These are phyloP conservation scores for Zaprionus taronus DNA, from an alignment of 1,140 invertebrate species.

Conservation along the genomic window DNA sequence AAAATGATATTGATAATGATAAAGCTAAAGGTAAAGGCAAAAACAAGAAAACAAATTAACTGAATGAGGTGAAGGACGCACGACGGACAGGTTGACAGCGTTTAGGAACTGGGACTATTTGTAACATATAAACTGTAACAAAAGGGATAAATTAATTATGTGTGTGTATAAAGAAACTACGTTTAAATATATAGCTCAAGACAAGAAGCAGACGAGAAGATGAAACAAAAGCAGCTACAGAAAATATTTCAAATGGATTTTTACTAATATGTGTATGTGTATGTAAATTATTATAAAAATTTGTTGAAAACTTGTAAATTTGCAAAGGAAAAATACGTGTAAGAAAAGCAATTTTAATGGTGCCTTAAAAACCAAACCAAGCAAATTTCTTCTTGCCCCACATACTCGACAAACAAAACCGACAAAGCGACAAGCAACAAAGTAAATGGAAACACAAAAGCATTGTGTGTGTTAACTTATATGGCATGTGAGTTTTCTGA, in stretches of 20 bases:
- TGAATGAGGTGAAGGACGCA: conserved; percentile 9
- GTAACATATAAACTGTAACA: conserved; percentile 56
- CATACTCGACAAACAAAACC: conserved; percentile 30
- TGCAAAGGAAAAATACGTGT: conserved; percentile 84
- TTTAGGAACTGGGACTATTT: conserved; percentile 69
- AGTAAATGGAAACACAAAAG: conserved; percentile 29
- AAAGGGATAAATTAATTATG: conserved; percentile 76
- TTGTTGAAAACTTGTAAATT: conserved; percentile 83
- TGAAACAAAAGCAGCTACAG: conserved; percentile 43
- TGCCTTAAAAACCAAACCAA: conserved; percentile 84
- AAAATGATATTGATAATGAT: conserved; percentile 45
- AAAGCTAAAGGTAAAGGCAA: conserved; percentile 9
- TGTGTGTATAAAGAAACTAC: conserved; percentile 63
- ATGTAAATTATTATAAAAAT: conserved; percentile 59
- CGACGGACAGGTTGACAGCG: conserved; percentile 65
- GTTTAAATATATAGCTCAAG: conserved; percentile 59
- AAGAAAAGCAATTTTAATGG: conserved; percentile 85
- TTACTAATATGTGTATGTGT: conserved; percentile 53
- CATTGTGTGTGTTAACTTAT: conserved; percentile 29
- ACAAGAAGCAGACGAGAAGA: conserved; percentile 50
- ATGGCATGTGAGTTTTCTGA: conserved; percentile 71
- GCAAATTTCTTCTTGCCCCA: conserved; percentile 77
- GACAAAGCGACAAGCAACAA: conserved; percentile 31
- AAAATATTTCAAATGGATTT: conserved; percentile 44
- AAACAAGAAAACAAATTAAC: conserved; percentile 32